Evolutionary conservation across 1,140 invertebrate species (phyloP), one percentile per base, ranked within the genome.

Genomic region (Ceratosolen solmsi): DNA sequence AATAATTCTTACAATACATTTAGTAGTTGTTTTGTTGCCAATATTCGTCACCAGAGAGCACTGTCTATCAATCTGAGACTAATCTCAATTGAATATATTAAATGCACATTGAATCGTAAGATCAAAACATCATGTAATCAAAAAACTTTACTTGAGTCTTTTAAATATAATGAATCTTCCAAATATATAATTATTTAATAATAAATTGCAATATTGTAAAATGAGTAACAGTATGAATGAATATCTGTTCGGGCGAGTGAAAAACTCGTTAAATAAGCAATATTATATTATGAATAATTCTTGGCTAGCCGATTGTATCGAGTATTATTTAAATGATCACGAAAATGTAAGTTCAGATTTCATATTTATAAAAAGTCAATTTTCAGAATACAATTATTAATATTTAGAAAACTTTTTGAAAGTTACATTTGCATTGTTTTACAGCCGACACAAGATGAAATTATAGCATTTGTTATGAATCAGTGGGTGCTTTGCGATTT

Each of bases 401-500:
- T 51, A 41, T 36, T 25, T 38, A 41, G 56, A 33, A 56, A n/a
- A 73, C 4, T 5, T 27, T 56, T 74, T 78, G 13, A n/a, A 27
- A 63, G 17, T 25, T 79, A 38, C n/a, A 13, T 33, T 36, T 33
- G 0, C 41, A n/a, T 30, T 58, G 46, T 60, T 72, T 54, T 27
- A 11, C 27, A 84, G 81, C 17, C 71, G 13, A 79, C 73, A 1
- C 70, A 86, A 5, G 72, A 85, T 2, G 78, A 85, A 36, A 84
- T 89, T 63, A 71, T 88, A 7, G 27, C 87, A 38, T 92, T 92
- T 87, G 90, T 93, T 0, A 89, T 84, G 17, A 87, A 90, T 84
- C 95, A 96, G 87, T 95, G 94, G 94, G 85, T 94, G 74, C 84
- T 94, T 9, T 90, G 92, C 72, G 94, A 95, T 90, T 90, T 95